A percentile compares a stretch with the other conserved stretches of the same genome.
These are phyloP conservation scores for Ascaphus truei DNA, from an alignment of 2,113 vertebrate genomes.

Conservation along the genomic window DNA sequence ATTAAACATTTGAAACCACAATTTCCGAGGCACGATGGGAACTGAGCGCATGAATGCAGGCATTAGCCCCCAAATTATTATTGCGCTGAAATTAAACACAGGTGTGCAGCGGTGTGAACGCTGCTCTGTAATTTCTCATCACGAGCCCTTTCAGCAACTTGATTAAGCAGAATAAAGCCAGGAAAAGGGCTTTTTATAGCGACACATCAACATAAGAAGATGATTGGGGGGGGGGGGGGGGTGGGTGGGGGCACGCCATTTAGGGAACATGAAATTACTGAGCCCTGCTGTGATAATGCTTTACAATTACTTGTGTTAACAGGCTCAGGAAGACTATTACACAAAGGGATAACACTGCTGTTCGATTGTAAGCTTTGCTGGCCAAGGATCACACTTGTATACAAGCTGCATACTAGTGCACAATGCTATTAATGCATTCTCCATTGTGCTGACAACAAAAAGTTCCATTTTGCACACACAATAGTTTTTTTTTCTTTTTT, in stretches of 20 bases:
- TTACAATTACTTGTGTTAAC: not conserved
- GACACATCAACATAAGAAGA: not conserved
- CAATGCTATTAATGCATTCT: too few relatives aligned
- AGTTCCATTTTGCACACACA: too few relatives aligned
- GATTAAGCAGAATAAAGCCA: not conserved
- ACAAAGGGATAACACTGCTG: not conserved
- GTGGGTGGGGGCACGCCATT: not conserved
- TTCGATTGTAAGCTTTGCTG: not conserved
- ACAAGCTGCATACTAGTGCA: too few relatives aligned
- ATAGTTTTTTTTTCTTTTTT: too few relatives aligned
- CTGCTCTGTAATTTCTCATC: constrained; percentile 5
- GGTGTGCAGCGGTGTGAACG: not conserved
- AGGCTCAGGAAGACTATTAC: not conserved
- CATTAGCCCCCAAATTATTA: not conserved
- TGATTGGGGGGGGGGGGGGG: too few relatives aligned
- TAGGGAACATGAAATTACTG: not conserved
- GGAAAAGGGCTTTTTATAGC: not conserved
- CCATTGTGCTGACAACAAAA: too few relatives aligned
- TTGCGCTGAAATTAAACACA: constrained; percentile 12
- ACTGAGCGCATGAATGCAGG: constrained; percentile 2
- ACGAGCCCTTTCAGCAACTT: not conserved
- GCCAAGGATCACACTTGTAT: too few relatives aligned
- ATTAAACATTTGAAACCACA: too few relatives aligned
- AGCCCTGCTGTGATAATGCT: not conserved
- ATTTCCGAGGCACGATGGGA: constrained; percentile 6